Conservation (phyloP, 2,113 vertebrate species). For the Zapus hudsonius region DNA sequence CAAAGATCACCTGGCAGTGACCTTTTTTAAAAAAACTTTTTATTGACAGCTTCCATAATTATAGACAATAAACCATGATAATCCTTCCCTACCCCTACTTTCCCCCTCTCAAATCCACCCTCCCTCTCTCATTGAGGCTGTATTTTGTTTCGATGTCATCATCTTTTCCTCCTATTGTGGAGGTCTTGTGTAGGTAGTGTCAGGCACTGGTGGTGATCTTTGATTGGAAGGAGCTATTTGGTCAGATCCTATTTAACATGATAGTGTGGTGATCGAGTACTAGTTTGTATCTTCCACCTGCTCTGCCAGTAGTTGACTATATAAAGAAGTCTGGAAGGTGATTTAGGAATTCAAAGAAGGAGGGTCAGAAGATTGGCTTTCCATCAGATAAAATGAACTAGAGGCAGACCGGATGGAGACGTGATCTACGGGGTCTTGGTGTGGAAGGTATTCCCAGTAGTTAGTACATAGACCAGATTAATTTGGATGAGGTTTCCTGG, state of each 20-base stretch:
- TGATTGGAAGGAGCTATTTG: slow-evolving; percentile 8
- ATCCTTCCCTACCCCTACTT: too few species aligned
- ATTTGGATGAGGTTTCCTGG: not conserved
- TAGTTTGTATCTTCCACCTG: not conserved
- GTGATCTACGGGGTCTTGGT: not conserved
- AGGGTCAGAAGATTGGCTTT: not conserved
- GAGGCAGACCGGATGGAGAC: not conserved
- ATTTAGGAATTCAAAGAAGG: not conserved
- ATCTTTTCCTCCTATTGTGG: too few species aligned
- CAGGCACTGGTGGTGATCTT: not conserved
- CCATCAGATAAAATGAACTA: not conserved
- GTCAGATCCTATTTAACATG: not conserved
- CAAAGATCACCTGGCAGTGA: not conserved
- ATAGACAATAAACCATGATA: too few species aligned
- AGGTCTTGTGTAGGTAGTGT: too few species aligned
- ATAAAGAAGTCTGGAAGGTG: not conserved
- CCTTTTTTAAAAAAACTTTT: too few species aligned
- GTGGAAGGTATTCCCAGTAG: not conserved
- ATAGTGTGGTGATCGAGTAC: not conserved
- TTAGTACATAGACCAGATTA: not conserved
- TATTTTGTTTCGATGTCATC: too few species aligned
- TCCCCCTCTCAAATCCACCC: too few species aligned
- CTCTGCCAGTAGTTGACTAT: slow-evolving; percentile 2
- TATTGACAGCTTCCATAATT: too few species aligned
- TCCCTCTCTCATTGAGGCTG: too few species aligned